phyloP scores from a whole-genome alignment of 92 coral and sea anemone species.

The Epizoanthus fatuus region DNA sequence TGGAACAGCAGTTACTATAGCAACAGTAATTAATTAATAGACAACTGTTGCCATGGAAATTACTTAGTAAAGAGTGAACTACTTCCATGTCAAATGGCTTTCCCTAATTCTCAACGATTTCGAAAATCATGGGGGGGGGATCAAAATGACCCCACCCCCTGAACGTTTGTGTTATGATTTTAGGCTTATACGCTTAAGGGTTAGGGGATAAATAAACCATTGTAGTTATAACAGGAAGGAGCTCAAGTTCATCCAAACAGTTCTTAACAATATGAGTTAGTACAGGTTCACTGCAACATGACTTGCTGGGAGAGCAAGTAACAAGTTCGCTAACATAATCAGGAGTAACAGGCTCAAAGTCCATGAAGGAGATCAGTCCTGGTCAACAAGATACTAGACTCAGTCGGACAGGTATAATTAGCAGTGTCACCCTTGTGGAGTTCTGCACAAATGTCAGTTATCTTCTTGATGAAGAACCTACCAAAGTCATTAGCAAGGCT shows the following conservation, averaged over 20 bases:
- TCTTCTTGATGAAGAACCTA: slow-evolving; percentile 48
- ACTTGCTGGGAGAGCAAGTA: slow-evolving; percentile 12
- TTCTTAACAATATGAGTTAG: slow-evolving; percentile 25
- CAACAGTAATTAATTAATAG: too few relatives aligned
- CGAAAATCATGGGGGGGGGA: too few relatives aligned
- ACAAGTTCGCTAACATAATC: slow-evolving; percentile 2
- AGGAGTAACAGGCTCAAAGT: slow-evolving; percentile 15
- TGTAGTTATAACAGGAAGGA: not conserved
- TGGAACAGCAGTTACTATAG: too few relatives aligned
- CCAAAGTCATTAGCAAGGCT: slow-evolving; percentile 57
- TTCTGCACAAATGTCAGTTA: slow-evolving; percentile 43
- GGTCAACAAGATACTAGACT: not conserved
- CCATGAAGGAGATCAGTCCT: slow-evolving; percentile 3
- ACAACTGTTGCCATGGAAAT: too few relatives aligned
- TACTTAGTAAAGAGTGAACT: too few relatives aligned
- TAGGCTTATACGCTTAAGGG: too few relatives aligned
- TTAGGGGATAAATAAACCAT: slow-evolving; percentile 18
- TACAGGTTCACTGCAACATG: slow-evolving; percentile 6
- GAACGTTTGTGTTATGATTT: too few relatives aligned
- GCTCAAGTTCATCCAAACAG: slow-evolving; percentile 31
- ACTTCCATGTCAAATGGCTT: too few relatives aligned
- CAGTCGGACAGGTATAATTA: not conserved
- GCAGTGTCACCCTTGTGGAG: not conserved
- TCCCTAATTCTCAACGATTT: too few relatives aligned
- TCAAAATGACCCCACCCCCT: too few relatives aligned